Conservation (phyloP, 2,113 vertebrate species). For the Ptyas mucosa region DNA sequence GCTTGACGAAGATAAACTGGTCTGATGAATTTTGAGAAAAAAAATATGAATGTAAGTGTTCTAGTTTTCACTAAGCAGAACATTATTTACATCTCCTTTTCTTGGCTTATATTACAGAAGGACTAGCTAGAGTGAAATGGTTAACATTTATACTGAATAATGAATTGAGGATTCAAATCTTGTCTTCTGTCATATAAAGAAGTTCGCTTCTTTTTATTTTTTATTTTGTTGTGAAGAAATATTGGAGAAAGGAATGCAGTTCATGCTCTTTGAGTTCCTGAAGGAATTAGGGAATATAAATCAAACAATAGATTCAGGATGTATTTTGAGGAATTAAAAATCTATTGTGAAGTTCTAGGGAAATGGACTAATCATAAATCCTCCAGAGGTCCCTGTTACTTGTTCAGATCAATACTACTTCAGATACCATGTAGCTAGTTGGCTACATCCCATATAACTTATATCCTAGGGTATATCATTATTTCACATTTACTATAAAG, state of each 20-base stretch:
- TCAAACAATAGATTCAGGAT: neutral
- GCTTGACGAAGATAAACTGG: neutral
- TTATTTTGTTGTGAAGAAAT: neutral
- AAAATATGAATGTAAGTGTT: neutral
- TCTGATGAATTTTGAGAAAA: neutral
- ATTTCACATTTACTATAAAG: neutral
- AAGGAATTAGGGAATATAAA: neutral
- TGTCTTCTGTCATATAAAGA: neutral
- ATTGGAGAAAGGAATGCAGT: neutral
- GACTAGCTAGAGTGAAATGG: neutral
- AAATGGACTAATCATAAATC: neutral
- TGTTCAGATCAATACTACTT: neutral
- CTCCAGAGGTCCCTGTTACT: neutral
- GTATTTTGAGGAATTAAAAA: neutral
- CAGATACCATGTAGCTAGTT: neutral
- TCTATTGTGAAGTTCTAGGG: neutral
- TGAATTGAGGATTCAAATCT: neutral
- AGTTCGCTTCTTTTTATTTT: neutral
- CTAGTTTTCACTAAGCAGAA: neutral
- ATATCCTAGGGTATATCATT: neutral
- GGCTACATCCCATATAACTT: neutral
- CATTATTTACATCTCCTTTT: neutral
- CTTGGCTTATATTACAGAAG: neutral
- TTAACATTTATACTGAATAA: neutral
- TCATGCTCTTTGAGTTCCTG: neutral